A percentile compares a stretch with the other conserved stretches of the same genome.
Conservation (phyloP, 2,797 vertebrate genomes). For the Carduelis carduelis region DNA sequence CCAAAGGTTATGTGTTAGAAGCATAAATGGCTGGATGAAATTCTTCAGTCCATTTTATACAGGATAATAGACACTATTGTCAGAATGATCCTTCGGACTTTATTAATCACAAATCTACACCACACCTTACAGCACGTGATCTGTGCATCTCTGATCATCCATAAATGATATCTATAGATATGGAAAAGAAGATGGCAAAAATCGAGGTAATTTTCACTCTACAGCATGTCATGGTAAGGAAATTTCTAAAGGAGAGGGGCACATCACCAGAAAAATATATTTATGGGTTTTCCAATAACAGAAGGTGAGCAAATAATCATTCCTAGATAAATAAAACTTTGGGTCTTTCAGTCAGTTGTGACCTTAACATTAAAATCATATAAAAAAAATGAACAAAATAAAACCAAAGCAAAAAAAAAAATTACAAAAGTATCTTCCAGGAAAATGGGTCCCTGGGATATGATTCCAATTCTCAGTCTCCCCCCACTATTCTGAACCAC, state of each 20-base stretch:
- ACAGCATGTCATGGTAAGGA: accelerated
- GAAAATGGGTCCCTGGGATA: neutral
- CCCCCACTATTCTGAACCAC: neutral
- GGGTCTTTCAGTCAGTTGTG: accelerated
- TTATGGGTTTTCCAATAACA: neutral
- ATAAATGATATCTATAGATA: neutral
- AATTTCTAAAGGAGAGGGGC: neutral
- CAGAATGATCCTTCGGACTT: neutral
- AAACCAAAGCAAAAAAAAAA: neutral
- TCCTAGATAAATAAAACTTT: neutral
- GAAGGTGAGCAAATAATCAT: neutral
- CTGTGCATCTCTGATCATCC: neutral
- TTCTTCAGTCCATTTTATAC: neutral
- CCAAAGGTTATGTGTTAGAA: neutral
- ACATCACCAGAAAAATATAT: neutral
- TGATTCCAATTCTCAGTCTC: neutral
- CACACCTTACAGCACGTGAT: neutral
- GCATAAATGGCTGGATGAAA: neutral
- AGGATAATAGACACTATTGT: neutral
- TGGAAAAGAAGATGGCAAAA: neutral
- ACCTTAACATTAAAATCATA: neutral
- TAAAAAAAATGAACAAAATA: neutral
- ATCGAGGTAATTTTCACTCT: neutral
- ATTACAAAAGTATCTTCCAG: neutral
- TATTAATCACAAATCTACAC: neutral